A percentile compares a stretch with the other conserved stretches of the same genome.
Conservation (phyloP, 2,797 vertebrate species). For the Calcarius lapponicus region DNA sequence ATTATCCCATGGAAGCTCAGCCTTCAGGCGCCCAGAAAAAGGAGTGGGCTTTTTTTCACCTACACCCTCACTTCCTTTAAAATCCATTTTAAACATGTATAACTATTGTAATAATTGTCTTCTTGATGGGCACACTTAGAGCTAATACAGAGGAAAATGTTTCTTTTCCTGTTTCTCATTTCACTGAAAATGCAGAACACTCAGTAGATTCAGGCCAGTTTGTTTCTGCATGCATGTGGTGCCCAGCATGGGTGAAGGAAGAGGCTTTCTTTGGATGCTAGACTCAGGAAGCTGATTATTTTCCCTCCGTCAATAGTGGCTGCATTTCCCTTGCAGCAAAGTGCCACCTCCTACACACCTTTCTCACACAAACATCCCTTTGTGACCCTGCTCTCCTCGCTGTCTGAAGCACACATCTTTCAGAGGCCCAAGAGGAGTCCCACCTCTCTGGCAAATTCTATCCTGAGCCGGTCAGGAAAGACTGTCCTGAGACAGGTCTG, state of each 20-base stretch:
- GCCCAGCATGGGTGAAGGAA: not conserved
- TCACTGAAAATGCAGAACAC: conserved; percentile 13
- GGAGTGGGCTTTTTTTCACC: rapidly evolving
- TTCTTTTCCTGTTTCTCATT: not conserved
- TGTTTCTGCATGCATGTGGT: not conserved
- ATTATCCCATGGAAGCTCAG: not conserved
- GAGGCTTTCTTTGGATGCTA: not conserved
- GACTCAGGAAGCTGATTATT: not conserved
- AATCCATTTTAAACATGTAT: not conserved
- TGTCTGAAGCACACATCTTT: not conserved
- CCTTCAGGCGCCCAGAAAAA: not conserved
- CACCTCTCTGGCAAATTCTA: not conserved
- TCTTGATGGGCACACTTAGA: not conserved
- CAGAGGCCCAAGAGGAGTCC: not conserved
- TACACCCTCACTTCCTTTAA: not conserved
- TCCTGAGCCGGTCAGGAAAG: rapidly evolving
- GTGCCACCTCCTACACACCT: not conserved
- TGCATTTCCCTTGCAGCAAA: not conserved
- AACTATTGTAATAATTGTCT: not conserved
- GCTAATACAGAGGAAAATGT: not conserved
- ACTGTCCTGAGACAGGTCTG: not conserved
- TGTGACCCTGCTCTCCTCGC: not conserved
- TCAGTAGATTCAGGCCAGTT: not conserved
- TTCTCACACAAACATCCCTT: not conserved
- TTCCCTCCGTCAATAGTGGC: not conserved